Conservation (phyloP, 2,888 invertebrate genomes). For the Caenorhabditis auriculariae region DNA sequence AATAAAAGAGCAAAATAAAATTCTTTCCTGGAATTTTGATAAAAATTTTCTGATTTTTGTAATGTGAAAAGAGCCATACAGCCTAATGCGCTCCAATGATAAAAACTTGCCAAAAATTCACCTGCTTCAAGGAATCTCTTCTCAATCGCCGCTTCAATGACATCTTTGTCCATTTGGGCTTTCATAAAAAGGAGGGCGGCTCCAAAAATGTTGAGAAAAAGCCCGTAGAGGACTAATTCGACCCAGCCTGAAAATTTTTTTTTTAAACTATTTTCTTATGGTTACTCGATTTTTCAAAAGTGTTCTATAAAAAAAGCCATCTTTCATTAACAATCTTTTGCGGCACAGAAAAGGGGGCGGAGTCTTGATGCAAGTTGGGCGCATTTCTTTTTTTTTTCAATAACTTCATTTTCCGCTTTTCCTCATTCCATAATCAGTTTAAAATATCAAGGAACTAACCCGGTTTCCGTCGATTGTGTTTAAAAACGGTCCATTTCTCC, state of each 20-base stretch:
- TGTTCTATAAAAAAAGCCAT: not conserved
- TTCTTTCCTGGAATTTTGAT: no score
- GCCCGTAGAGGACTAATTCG: conserved; percentile 35
- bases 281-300: not conserved
- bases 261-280: not conserved
- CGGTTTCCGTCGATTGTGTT: conserved; percentile 38
- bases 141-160: conserved; percentile 36
- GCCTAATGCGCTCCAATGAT: no score
- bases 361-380: no score
- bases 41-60: no score
- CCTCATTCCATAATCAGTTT: no score
- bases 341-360: no score
- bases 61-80: no score
- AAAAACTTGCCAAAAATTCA: no score
- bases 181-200: conserved; percentile 39
- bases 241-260: conserved; percentile 28
- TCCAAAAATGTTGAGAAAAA: conserved; percentile 36
- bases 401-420: no score
- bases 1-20: no score
- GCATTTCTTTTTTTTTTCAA: no score
- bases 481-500: conserved; percentile 42
- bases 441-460: conserved; percentile 10
- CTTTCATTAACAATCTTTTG: not conserved
- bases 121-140: conserved; percentile 39
- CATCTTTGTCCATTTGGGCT: conserved; percentile 42